Evolutionary conservation across 2,113 vertebrate species (phyloP).

Genomic region (Alces alces): DNA sequence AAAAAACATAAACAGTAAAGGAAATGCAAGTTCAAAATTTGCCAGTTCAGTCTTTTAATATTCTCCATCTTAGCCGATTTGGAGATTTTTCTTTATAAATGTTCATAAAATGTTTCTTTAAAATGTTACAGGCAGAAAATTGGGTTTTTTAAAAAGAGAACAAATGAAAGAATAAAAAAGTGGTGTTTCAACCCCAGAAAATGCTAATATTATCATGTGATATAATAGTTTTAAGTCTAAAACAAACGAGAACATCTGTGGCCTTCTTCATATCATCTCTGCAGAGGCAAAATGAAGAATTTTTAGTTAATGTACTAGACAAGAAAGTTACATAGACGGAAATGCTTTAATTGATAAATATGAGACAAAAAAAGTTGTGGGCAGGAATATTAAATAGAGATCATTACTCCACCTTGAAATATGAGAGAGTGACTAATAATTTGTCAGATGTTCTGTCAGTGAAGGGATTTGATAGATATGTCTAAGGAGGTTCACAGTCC

Average conservation of each 20-base stretch:
- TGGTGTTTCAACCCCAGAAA: background rate
- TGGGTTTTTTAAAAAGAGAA: background rate
- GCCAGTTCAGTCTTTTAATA: constrained; percentile 61
- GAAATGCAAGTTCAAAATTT: constrained; percentile 70
- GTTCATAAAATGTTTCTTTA: background rate
- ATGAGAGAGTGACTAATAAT: background rate
- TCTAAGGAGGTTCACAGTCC: background rate
- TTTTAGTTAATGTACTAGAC: background rate
- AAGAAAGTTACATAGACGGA: background rate
- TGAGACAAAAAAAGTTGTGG: background rate
- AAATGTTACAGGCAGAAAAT: background rate
- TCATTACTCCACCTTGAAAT: background rate
- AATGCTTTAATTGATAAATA: constrained; percentile 5
- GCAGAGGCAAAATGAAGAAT: background rate
- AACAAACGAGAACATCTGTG: background rate
- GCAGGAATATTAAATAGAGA: background rate
- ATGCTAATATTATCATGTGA: background rate
- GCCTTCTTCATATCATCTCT: background rate
- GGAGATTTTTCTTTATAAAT: background rate
- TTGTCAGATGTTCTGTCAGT: background rate
- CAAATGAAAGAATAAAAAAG: background rate
- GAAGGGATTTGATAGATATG: background rate
- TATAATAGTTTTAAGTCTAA: background rate
- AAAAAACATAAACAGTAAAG: constrained; percentile 74
- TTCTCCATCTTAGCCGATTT: background rate